Evolutionary conservation across 2,113 vertebrate species (phyloP).

Genomic region (Odocoileus virginianus): DNA sequence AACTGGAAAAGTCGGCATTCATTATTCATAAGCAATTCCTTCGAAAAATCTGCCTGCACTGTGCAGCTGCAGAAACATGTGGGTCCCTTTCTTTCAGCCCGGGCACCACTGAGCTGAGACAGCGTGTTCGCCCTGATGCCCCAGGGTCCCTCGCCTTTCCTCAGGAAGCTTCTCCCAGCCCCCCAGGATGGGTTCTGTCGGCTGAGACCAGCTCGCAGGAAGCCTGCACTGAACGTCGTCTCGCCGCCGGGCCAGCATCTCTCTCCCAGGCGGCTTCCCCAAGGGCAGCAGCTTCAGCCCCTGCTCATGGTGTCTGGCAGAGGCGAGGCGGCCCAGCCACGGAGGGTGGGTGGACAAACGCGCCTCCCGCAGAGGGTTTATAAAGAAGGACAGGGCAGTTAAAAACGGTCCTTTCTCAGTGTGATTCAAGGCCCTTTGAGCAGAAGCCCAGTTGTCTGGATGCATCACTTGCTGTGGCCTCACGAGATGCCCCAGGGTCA

Average conservation of each 20-base stretch:
- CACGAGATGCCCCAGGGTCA: neutral
- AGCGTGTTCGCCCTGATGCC: accelerated
- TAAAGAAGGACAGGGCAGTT: neutral
- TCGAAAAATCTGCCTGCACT: neutral
- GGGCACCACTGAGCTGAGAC: accelerated
- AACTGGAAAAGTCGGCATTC: neutral
- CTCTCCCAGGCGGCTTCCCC: neutral
- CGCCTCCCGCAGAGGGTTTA: accelerated
- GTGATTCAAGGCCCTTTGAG: neutral
- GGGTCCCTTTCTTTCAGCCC: neutral
- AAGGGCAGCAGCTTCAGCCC: accelerated
- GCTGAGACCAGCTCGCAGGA: accelerated
- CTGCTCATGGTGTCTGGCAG: accelerated
- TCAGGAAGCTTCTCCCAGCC: neutral
- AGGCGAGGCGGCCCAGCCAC: accelerated
- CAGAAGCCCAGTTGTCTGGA: accelerated
- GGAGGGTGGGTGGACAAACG: accelerated
- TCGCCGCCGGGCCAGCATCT: accelerated
- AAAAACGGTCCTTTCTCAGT: neutral
- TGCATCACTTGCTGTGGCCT: accelerated
- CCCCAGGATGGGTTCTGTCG: too few species aligned
- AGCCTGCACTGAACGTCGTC: accelerated
- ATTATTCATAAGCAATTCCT: neutral
- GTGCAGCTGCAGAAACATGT: accelerated
- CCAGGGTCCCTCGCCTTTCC: accelerated